These are phyloP conservation scores for Alaudala cheleensis DNA, from an alignment of 2,113 vertebrate species.

Conservation along the genomic window DNA sequence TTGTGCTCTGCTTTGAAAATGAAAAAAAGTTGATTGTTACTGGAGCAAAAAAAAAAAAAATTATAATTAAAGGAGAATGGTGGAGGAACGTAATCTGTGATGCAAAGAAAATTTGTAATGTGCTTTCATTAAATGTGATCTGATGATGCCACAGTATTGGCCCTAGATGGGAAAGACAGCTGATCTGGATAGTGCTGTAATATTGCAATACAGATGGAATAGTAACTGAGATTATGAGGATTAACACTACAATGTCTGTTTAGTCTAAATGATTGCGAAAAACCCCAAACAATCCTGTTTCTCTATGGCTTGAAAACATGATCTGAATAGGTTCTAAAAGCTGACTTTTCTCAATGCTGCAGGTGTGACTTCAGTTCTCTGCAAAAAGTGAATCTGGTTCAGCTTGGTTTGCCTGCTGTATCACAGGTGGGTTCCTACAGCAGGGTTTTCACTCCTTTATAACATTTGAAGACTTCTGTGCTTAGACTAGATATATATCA, in stretches of 20 bases:
- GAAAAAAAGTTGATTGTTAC: background rate
- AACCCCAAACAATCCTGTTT: background rate
- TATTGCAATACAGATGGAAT: background rate
- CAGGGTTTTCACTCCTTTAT: background rate
- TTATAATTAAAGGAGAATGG: background rate
- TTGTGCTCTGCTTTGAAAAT: background rate
- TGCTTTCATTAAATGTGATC: background rate
- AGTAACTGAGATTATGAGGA: background rate
- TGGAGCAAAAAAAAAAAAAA: background rate
- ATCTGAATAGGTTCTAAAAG: background rate
- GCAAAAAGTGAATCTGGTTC: background rate
- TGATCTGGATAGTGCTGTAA: background rate
- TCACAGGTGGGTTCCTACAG: conserved; percentile 58
- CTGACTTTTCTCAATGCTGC: background rate
- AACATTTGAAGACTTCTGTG: background rate
- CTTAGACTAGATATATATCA: background rate
- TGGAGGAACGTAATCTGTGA: background rate
- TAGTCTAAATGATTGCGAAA: background rate
- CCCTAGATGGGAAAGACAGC: background rate
- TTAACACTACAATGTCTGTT: background rate
- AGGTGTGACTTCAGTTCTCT: conserved; percentile 10
- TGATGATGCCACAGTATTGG: background rate
- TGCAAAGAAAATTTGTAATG: background rate
- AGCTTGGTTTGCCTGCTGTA: background rate
- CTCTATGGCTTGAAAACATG: background rate